Evolutionary conservation across 2,113 vertebrate species (phyloP).

Genomic region (Scytalopus superciliaris): DNA sequence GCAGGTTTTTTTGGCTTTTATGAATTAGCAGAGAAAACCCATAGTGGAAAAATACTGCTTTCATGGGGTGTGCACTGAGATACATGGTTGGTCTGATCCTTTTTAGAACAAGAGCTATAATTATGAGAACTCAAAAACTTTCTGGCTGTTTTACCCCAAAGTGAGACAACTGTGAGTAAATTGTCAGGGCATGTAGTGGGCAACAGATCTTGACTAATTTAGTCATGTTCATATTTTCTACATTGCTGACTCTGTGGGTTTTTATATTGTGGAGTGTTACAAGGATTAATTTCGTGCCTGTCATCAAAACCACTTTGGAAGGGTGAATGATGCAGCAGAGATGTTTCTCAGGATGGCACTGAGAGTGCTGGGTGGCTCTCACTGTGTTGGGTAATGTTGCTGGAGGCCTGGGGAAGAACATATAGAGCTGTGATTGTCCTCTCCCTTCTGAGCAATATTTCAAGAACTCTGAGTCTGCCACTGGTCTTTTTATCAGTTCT

Average conservation of each 20-base stretch:
- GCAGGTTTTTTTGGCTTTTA: background rate
- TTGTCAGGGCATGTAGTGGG: background rate
- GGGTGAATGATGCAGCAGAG: background rate
- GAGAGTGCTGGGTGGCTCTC: background rate
- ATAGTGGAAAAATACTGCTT: background rate
- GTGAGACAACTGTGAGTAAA: background rate
- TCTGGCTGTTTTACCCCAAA: background rate
- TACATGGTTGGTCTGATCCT: background rate
- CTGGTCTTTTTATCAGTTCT: background rate
- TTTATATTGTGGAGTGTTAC: background rate
- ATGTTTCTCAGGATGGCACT: background rate
- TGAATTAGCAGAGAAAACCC: background rate
- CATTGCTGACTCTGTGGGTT: background rate
- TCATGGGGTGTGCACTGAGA: background rate
- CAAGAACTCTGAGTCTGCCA: background rate
- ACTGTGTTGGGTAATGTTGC: background rate
- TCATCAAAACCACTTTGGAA: background rate
- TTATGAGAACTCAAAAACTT: background rate
- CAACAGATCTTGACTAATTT: background rate
- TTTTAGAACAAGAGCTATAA: background rate
- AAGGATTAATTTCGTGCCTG: background rate
- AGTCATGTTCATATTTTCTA: background rate
- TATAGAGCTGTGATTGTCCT: background rate
- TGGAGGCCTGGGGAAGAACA: background rate
- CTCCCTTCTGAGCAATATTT: background rate